Conservation (phyloP, 2,113 vertebrate genomes). For the Heloderma charlesbogerti region DNA sequence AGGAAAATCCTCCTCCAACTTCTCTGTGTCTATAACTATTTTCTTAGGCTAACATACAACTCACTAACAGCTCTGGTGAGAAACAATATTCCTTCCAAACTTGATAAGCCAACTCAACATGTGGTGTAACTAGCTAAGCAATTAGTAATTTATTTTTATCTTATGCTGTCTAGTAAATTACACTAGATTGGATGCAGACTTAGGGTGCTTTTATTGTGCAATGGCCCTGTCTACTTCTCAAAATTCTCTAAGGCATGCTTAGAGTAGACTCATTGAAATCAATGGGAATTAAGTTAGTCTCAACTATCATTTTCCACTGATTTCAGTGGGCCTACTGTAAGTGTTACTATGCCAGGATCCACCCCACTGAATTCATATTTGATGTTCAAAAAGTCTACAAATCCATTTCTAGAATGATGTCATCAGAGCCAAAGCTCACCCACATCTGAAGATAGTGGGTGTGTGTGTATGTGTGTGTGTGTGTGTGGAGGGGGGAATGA, state of each 20-base stretch:
- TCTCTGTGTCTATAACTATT: constrained; percentile 25
- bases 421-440: background rate
- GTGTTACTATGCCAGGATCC: too few species aligned
- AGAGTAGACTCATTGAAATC: too few species aligned
- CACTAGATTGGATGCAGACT: constrained; percentile 20
- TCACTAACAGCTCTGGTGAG: constrained; percentile 41
- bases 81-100: constrained; percentile 39
- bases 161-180: constrained; percentile 31
- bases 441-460: background rate
- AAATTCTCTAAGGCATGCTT: too few species aligned
- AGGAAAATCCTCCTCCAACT: constrained; percentile 49
- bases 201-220: too few species aligned
- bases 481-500: too few species aligned
- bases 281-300: too few species aligned
- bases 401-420: constrained; percentile 45
- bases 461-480: too few species aligned
- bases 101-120: constrained; percentile 61
- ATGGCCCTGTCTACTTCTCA: too few species aligned
- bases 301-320: too few species aligned
- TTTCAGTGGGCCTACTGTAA: too few species aligned
- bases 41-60: constrained; percentile 18
- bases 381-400: constrained; percentile 37
- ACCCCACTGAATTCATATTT: background rate
- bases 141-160: constrained; percentile 34
- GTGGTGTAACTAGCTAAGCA: constrained; percentile 66